These are phyloP conservation scores for Leptopilina syphax DNA, from an alignment of 2,888 invertebrate genomes.

Conservation along the genomic window DNA sequence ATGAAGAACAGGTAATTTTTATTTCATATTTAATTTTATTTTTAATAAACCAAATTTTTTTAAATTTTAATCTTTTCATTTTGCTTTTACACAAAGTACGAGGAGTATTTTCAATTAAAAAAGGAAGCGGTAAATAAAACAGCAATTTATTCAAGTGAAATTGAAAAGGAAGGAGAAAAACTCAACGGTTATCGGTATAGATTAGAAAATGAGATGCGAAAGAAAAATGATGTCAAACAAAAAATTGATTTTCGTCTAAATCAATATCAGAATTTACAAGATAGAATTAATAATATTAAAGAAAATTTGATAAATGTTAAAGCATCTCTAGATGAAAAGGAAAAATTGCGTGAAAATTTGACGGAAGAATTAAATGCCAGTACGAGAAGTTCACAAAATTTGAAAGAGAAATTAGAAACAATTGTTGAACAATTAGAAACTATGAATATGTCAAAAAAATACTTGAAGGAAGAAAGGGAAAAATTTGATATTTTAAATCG, in stretches of 20 bases:
- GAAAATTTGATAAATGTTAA: neutral
- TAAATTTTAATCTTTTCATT: neutral
- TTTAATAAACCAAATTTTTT: neutral
- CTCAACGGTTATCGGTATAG: neutral
- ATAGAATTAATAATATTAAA: neutral
- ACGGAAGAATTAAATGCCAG: neutral
- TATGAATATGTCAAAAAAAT: no score
- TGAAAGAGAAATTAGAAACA: neutral
- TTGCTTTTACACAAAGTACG: neutral
- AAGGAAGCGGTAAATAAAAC: neutral
- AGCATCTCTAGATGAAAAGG: neutral
- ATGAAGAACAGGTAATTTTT: slow-evolving; percentile 20
- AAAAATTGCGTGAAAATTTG: neutral
- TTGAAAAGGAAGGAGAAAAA: neutral
- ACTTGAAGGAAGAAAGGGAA: no score
- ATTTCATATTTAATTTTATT: neutral
- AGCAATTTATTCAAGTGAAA: neutral
- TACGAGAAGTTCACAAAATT: neutral
- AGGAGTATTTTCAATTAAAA: neutral
- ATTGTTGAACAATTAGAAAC: slow-evolving; percentile 4
- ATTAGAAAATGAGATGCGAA: neutral
- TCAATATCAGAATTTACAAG: neutral
- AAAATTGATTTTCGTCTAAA: neutral
- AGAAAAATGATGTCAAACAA: neutral
- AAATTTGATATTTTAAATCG: no score